Conservation (phyloP, 2,888 invertebrate genomes). For the Disparrhopalites patrizii region DNA sequence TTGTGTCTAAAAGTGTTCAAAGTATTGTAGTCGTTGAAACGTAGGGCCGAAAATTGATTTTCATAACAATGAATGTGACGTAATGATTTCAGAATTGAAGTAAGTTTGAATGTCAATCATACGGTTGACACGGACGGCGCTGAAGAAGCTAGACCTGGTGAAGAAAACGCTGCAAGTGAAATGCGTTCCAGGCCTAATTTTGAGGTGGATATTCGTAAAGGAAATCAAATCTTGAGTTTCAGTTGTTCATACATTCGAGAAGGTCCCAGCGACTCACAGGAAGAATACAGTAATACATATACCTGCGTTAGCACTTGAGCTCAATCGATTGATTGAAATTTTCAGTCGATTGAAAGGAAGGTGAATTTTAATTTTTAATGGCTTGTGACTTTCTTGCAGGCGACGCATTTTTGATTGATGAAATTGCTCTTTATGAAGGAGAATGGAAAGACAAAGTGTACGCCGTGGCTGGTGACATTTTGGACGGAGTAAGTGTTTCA, state of each 20-base stretch:
- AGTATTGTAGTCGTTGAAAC: no score
- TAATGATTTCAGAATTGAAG: constrained; percentile 68
- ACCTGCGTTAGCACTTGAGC: not conserved
- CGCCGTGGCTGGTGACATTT: constrained; percentile 86
- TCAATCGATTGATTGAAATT: not conserved
- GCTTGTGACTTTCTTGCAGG: constrained; percentile 57
- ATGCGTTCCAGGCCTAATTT: constrained; percentile 90
- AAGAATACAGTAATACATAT: constrained; percentile 51
- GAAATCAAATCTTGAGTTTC: constrained; percentile 72
- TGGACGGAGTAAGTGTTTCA: constrained; percentile 75
- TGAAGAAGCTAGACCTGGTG: constrained; percentile 61
- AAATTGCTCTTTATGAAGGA: constrained; percentile 82
- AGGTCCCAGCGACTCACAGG: constrained; percentile 53
- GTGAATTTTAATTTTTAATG: no score
- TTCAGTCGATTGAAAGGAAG: no score
- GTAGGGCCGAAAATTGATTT: no score
- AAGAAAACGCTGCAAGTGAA: constrained; percentile 72
- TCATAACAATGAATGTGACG: no score
- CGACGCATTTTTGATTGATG: constrained; percentile 89
- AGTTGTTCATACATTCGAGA: constrained; percentile 72
- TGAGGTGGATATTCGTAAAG: constrained; percentile 77
- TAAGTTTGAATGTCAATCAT: constrained; percentile 90
- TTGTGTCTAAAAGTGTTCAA: not conserved
- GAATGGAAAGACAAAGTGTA: constrained; percentile 83
- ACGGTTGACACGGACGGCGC: constrained; percentile 76